Base-by-base conservation (phyloP, 2,797 vertebrate genomes). In the Enteromius viviparus region DNA sequence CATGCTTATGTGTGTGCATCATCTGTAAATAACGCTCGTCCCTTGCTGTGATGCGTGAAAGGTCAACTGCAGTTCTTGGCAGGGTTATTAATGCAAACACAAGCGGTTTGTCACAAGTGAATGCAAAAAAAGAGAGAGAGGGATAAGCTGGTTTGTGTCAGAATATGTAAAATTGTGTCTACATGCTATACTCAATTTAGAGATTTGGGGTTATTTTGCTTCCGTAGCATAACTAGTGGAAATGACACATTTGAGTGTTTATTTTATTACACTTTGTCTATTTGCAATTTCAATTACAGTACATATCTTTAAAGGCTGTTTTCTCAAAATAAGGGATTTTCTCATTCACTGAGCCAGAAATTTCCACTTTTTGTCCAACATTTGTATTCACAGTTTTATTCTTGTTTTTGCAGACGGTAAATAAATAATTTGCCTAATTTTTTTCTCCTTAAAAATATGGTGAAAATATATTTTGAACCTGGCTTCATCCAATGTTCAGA, bases 11-110 rank as follows among this genome's bases (percentile, higher is more conserved):
- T 47, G 23, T 64, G 1, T 77, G n/a, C 58, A 77, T 64, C 55
- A 32, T 45, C 29, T 77, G 23, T 32, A 14, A 45, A 64, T 77
- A 62, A 32, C 0, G 3, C 17, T 34, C 1, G 11, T 47, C 23
- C 37, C 23, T 77, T 32, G 37, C n/a, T 66, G 60, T 21, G 29
- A 78, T 34, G 32, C 29, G 14, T 78, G 26, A 68, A 68, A 68
- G 29, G 37, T 71, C 79, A 47, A 60, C 62, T 62, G 40, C 26
- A 62, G 15, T 60, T 62, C 17, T 81, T 72, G 37, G 40, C 69
- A 49, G 34, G 2, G 60, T 32, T 53, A 76, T 76, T 40, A 53
- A 68, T 68, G 60, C 34, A 76, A 55, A 60, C 21, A n/a, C 9
- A 34, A 23, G 17, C 10, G 37, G 29, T 34, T 62, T 74, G 19